Evolutionary conservation across 92 coral and sea anemone genomes (phyloP).

Genomic region (Plumapathes pennacea): DNA sequence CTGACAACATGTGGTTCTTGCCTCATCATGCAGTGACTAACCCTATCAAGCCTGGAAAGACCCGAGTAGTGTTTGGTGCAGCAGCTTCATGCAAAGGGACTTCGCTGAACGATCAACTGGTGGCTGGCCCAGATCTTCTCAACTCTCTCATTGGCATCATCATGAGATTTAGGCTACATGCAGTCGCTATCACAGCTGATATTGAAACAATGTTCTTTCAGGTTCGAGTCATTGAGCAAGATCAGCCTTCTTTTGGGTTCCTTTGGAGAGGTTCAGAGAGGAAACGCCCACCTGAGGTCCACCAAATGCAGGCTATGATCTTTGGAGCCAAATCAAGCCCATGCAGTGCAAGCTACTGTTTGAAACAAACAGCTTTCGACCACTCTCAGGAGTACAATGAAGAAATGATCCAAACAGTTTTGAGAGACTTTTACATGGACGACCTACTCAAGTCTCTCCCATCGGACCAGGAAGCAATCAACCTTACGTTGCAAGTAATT

Average conservation of each 20-base stretch:
- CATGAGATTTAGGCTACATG: slow-evolving; percentile 40
- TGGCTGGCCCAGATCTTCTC: slow-evolving; percentile 54
- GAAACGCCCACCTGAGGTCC: slow-evolving; percentile 41
- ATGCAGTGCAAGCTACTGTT: slow-evolving; percentile 31
- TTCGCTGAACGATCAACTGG: slow-evolving; percentile 38
- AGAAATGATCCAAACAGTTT: slow-evolving; percentile 22
- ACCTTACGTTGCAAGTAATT: slow-evolving; percentile 18
- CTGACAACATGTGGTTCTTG: slow-evolving; percentile 38
- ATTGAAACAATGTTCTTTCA: slow-evolving; percentile 49
- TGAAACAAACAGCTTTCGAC: slow-evolving; percentile 31
- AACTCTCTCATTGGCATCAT: slow-evolving; percentile 41
- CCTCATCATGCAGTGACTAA: slow-evolving; percentile 36
- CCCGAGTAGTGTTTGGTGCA: slow-evolving; percentile 26
- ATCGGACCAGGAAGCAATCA: slow-evolving; percentile 14
- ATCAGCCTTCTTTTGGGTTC: slow-evolving; percentile 55
- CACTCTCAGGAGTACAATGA: slow-evolving; percentile 1
- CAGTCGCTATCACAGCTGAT: slow-evolving; percentile 44
- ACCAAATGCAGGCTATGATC: slow-evolving; percentile 53
- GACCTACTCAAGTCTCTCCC: slow-evolving; percentile 49
- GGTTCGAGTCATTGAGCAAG: slow-evolving; percentile 49
- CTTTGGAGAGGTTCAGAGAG: slow-evolving; percentile 53
- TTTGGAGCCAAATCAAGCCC: slow-evolving; percentile 53
- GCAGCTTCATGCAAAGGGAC: slow-evolving; percentile 45
- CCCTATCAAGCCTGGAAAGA: slow-evolving; percentile 42
- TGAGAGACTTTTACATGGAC: slow-evolving; percentile 49